phyloP scores from a whole-genome alignment of 2,113 vertebrate species.

The Apodemus sylvaticus region DNA sequence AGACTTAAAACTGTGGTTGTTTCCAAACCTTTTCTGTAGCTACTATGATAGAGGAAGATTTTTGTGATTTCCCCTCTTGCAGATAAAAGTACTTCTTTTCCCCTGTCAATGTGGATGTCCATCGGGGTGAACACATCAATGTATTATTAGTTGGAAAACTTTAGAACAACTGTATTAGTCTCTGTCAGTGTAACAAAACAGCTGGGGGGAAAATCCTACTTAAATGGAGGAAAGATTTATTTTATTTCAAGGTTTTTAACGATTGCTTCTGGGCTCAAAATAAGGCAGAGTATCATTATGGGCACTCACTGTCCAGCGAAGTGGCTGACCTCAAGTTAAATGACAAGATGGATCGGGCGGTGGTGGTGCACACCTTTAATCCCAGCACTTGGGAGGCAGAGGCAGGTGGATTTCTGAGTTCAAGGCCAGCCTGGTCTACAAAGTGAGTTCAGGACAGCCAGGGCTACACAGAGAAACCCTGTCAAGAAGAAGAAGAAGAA shows the following conservation, averaged over 20 bases:
- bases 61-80: background rate
- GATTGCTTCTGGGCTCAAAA: background rate
- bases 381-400: no score
- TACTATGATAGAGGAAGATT: fast-evolving
- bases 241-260: background rate
- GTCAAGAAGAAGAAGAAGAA: no score
- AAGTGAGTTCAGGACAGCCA: no score
- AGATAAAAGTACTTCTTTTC: background rate
- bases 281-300: background rate
- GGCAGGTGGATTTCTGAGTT: no score
- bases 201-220: background rate
- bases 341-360: background rate
- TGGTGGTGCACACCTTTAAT: no score
- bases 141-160: background rate
- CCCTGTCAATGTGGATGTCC: no score
- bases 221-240: background rate
- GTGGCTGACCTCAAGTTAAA: background rate
- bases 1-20: background rate
- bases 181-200: background rate
- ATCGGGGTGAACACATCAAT: background rate
- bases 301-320: no score
- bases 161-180: background rate
- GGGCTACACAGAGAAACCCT: no score
- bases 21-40: background rate
- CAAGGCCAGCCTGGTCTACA: no score